Evolutionary conservation across 2,888 invertebrate species (phyloP), one percentile per base, ranked within the genome.

Genomic region (Stenurella melanura): DNA sequence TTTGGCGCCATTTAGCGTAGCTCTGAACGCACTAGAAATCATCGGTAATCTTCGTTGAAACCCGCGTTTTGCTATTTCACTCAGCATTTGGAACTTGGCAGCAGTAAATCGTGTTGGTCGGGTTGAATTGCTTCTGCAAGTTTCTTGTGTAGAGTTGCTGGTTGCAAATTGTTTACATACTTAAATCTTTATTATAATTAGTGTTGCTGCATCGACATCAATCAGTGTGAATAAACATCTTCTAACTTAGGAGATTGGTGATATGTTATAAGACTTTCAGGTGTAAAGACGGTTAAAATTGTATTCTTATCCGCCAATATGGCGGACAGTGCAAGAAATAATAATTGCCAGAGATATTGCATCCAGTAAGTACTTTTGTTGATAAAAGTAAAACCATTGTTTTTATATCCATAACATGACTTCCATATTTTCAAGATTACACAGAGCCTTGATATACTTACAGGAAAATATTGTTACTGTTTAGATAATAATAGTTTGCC

Each of bases 301-400:
- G 15, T 71, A 63, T 73, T 77, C 76, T 75, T 69, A 73, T 75
- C 78, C 77, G 77, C 69, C 79, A 81, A 79, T 75, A 81, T 81
- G 81, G 81, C 81, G 79, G 81, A 81, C 75, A 70, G 75, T 73
- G 70, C 75, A 72, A 70, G 70, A 70, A 42, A 60, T 70, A 57
- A 57, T 57, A 58, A 70, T 60, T 81, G 60, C 66, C 72, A 76
- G 61, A 76, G 72, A 74, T 80, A 74, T 56, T 80, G 80, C 70
- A 76, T 76, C 54, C 76, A 80, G 80, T 80, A 79, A 80, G 80
- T 80, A 79, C 30, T 50, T 61, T 15, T 12, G 42, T 42, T 64
- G 18, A 10, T 11, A 42, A 42, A 71, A 26, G 21, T 75, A n/a
- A 57, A 15, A 70, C 2, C 34, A 9, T 61, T 54, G 12, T 21